Conservation (phyloP, 2,113 vertebrate genomes). For the Menidia beryllina region DNA sequence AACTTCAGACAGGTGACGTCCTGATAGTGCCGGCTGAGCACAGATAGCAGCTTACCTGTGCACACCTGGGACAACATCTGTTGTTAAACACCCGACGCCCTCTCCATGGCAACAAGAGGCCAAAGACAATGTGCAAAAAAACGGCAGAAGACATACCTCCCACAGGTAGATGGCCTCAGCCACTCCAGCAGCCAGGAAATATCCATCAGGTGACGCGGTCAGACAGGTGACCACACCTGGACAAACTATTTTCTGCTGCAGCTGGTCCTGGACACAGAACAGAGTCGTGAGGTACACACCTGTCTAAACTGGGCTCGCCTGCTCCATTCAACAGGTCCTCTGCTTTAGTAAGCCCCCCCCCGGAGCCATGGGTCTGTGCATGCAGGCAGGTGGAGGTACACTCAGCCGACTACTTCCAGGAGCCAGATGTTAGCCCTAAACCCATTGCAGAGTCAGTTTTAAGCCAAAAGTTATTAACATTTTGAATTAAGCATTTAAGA, state of each 20-base stretch:
- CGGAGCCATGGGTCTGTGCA: no score
- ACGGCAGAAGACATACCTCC: slow-evolving; percentile 85
- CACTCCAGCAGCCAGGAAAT: slow-evolving; percentile 90
- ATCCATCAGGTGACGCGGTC: slow-evolving; percentile 87
- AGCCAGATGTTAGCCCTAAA: no score
- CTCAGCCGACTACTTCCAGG: no score
- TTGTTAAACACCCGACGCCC: neutral
- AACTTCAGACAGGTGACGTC: slow-evolving; percentile 92
- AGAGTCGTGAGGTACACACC: neutral
- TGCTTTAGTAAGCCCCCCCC: no score
- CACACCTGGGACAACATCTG: slow-evolving; percentile 83
- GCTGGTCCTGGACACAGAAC: slow-evolving; percentile 87
- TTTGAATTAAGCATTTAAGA: no score
- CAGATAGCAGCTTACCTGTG: slow-evolving; percentile 89
- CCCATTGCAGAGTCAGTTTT: no score
- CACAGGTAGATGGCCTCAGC: slow-evolving; percentile 91
- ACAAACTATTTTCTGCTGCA: slow-evolving; percentile 97
- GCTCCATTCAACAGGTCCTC: no score
- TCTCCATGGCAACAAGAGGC: neutral
- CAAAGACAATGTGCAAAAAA: neutral
- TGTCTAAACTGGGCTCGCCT: neutral
- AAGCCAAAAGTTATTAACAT: no score
- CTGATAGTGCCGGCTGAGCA: slow-evolving; percentile 94
- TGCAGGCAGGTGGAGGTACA: no score
- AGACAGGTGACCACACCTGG: slow-evolving; percentile 92